Evolutionary conservation across 1,140 invertebrate genomes (phyloP), one percentile per base, ranked within the genome.

Genomic region (Triops cancriformis): DNA sequence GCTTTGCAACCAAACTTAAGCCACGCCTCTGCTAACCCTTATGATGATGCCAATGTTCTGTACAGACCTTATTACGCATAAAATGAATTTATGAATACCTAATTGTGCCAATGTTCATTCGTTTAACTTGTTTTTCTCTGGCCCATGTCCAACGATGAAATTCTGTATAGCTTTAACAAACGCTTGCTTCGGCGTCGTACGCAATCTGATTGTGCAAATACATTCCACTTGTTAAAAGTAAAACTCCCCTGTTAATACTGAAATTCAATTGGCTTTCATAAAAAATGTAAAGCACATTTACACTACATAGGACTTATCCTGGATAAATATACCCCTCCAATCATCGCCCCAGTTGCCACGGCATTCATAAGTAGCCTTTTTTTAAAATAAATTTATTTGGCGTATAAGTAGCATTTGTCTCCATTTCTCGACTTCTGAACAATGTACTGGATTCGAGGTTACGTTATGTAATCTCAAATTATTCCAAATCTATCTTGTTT

Each of bases 21-120:
- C 51, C 51, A 64, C 14, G 51, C 51, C 51, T 14, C 51, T 64
- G 51, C 51, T 14, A 9, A 18, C 14, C 51, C 51, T 64, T 64
- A 64, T 23, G 51, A 64, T 5, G 51, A 64, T 64, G 14, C 51
- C 14, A 64, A 64, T 64, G 51, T 23, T 26, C 43, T 78, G 23
- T 78, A 78, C 73, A 31, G 77, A 73, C 77, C 77, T 73, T 78
- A 78, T 27, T 78, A 78, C 41, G 64, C 73, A 26, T 78, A 73
- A 78, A 64, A 64, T 6, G 23, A 64, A 64, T 18, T 23, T 23
- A 2, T 64, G 51, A 18, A 45, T 12, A 1, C 23, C 23, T 64
- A 64, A 14, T 64, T 64, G 51, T 23, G 14, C 51, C 51, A 64
- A 64, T 64, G 14, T 64, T 23, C n/a, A 37, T 37, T 37, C 51